A percentile compares a stretch with the other conserved stretches of the same genome.
These are phyloP conservation scores for Athalia cordata DNA, from an alignment of 2,888 invertebrate genomes.

Conservation along the genomic window DNA sequence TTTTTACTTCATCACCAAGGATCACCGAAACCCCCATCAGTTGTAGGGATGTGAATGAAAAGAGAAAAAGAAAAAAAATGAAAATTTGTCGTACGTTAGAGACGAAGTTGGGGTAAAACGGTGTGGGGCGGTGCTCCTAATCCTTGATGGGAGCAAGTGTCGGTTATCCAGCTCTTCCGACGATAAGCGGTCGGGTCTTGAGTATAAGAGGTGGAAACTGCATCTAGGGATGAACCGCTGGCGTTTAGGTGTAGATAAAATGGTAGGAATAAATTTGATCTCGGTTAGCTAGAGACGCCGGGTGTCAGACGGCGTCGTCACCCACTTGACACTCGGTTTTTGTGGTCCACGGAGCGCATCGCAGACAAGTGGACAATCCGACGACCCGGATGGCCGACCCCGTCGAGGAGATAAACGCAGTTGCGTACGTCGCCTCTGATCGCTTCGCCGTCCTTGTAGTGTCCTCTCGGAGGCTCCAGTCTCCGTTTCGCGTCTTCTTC, in stretches of 20 bases:
- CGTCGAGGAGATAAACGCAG: conserved; percentile 36
- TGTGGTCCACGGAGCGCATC: neutral
- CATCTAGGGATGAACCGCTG: too few relatives aligned
- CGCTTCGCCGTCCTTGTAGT: neutral
- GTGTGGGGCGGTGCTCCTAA: too few relatives aligned
- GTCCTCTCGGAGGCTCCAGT: neutral
- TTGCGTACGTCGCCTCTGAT: conserved; percentile 22
- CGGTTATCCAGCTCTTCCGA: too few relatives aligned
- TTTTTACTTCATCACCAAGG: too few relatives aligned
- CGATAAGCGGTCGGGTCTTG: too few relatives aligned
- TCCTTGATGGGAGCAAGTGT: too few relatives aligned
- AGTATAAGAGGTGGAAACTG: too few relatives aligned
- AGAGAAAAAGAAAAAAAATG: too few relatives aligned
- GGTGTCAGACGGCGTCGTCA: conserved; percentile 31
- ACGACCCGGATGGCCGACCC: conserved; percentile 18
- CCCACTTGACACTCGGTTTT: conserved; percentile 38
- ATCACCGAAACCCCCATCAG: too few relatives aligned
- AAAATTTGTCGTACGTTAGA: too few relatives aligned
- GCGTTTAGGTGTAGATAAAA: neutral
- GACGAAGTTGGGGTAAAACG: too few relatives aligned
- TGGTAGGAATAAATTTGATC: conserved; percentile 21
- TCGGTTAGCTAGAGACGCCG: conserved; percentile 19
- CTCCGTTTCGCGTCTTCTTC: conserved; percentile 11
- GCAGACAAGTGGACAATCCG: conserved; percentile 35
- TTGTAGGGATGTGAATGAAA: too few relatives aligned